Evolutionary conservation across 2,797 vertebrate genomes (phyloP).

Genomic region (Halcyon chelicuti): DNA sequence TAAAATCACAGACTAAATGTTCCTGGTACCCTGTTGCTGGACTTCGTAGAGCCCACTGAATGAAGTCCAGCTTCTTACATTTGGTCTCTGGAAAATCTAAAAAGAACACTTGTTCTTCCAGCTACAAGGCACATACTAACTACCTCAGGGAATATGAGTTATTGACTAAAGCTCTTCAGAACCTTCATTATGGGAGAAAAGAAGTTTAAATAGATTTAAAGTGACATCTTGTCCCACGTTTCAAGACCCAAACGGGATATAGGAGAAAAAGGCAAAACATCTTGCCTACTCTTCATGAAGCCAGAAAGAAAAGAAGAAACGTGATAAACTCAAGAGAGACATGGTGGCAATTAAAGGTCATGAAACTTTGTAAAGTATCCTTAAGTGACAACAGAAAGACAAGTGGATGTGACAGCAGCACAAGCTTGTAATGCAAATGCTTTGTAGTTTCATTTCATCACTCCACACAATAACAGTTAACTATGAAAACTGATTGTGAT

Average conservation of each 20-base stretch:
- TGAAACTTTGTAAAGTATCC: background rate
- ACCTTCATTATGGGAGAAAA: background rate
- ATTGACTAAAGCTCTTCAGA: background rate
- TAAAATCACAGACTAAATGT: background rate
- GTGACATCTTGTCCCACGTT: background rate
- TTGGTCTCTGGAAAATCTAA: background rate
- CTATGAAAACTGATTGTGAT: background rate
- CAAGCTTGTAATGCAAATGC: background rate
- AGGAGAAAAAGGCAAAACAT: background rate
- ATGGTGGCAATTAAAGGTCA: background rate
- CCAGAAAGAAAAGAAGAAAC: background rate
- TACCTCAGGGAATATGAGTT: background rate
- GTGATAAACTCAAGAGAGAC: background rate
- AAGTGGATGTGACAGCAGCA: background rate
- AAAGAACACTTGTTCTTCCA: background rate
- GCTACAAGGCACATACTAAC: background rate
- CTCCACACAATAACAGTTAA: background rate
- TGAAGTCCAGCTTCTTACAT: background rate
- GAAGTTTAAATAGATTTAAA: background rate
- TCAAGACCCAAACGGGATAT: background rate
- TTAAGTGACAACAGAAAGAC: background rate
- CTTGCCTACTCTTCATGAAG: background rate
- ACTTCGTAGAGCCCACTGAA: background rate
- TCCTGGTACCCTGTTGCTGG: background rate
- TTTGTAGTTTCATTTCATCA: background rate